A percentile compares a stretch with the other conserved stretches of the same genome.
Conservation (phyloP, 2,888 invertebrate species). For the Malachius bipustulatus region DNA sequence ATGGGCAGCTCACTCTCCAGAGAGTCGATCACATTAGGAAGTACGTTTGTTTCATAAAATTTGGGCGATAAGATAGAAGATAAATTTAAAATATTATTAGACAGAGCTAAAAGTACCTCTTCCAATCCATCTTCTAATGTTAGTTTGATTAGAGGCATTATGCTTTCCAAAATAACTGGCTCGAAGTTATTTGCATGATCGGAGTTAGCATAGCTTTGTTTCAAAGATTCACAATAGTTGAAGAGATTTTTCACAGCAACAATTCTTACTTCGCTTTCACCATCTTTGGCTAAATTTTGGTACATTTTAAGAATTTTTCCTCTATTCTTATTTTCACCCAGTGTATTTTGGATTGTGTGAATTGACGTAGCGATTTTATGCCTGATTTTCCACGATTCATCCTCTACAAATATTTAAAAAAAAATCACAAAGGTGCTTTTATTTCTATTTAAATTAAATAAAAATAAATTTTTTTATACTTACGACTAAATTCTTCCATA, state of each 20-base stretch:
- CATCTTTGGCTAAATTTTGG: constrained; percentile 26
- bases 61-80: constrained; percentile 25
- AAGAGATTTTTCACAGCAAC: constrained; percentile 25
- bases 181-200: constrained; percentile 24
- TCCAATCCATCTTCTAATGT: constrained; percentile 24
- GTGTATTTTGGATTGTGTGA: constrained; percentile 23
- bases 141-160: constrained; percentile 25
- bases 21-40: constrained; percentile 27
- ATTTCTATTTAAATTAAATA: constrained; percentile 1
- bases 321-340: constrained; percentile 21
- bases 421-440: neutral
- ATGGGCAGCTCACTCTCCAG: constrained; percentile 27
- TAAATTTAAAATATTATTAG: constrained; percentile 26
- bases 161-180: constrained; percentile 25
- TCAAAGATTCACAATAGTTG: constrained; percentile 24
- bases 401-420: constrained; percentile 18
- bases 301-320: constrained; percentile 25
- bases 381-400: constrained; percentile 29
- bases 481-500: constrained; percentile 8
- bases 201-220: constrained; percentile 22
- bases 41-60: constrained; percentile 27
- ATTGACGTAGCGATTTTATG: constrained; percentile 26
- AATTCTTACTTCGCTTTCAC: constrained; percentile 27
- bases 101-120: constrained; percentile 27
- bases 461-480: constrained; percentile 6